phyloP scores from a whole-genome alignment of 2,888 invertebrate species.

The Phengaris alcon region DNA sequence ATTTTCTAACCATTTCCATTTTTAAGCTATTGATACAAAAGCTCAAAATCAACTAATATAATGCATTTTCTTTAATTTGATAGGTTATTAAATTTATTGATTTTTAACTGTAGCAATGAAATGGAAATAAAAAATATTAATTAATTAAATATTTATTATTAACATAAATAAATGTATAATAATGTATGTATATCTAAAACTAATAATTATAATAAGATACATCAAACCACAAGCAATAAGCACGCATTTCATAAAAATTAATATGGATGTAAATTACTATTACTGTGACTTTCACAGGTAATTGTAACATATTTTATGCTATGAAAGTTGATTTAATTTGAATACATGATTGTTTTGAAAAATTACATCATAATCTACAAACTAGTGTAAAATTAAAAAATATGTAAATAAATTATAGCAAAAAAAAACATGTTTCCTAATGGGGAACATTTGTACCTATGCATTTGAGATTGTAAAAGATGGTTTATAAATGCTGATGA shows the following conservation, averaged over 20 bases:
- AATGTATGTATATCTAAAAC: background rate
- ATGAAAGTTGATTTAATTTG: background rate
- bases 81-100: too few species aligned
- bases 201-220: background rate
- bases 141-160: background rate
- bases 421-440: too few species aligned
- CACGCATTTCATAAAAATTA: background rate
- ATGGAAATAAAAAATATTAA: background rate
- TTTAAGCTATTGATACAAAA: too few species aligned
- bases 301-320: slow-evolving; percentile 20
- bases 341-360: background rate
- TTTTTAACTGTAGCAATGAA: too few species aligned
- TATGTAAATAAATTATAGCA: too few species aligned
- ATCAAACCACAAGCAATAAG: background rate
- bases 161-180: slow-evolving; percentile 10
- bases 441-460: too few species aligned
- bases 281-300: slow-evolving; percentile 8
- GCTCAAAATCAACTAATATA: too few species aligned
- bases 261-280: background rate
- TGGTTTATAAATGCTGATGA: too few species aligned
- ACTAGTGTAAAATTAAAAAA: too few species aligned
- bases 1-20: too few species aligned
- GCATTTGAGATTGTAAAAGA: too few species aligned
- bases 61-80: too few species aligned
- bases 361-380: background rate